Evolutionary conservation across 2,113 vertebrate genomes (phyloP), one percentile per base, ranked within the genome.

Genomic region (Carassius gibelio): DNA sequence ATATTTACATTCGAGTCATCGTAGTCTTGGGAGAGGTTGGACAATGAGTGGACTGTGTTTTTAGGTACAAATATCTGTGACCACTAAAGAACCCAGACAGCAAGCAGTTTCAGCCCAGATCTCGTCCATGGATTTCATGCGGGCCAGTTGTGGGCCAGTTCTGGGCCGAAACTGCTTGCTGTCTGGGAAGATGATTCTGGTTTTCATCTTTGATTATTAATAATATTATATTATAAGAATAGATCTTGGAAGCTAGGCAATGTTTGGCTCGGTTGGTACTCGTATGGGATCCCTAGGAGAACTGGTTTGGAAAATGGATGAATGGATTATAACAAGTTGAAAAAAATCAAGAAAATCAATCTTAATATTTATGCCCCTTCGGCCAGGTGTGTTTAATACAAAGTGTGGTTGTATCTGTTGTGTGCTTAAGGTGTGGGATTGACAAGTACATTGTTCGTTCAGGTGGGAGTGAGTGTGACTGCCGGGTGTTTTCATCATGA

Each of bases 391-490:
- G 45, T 55, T 50, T 50, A 62, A 45, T 23, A 50, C 15, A 36
- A 19, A 30, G 45, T 55, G 26, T 76, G 38, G 61, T 38, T 68
- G 78, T 23, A 26, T 66, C 13, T 19, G 59, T 68, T 81, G 62
- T 81, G 26, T 81, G 23, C 64, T 52, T 26, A 81, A 81, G 79
- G 79, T 55, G 79, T 55, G 75, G 36, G 1, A 17, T 48, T 80
- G 59, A 66, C 78, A 80, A 80, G 59, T 48, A 45, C 59, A 64
- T 80, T 45, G 36, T 64, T 62, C 38, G 1, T 23, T 42, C 36
- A 26, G n/a, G 62, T 81, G 9, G 42, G 42, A 48, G 8, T 81
- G 61, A 50, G 2, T 0, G 52, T 2, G 14, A 55, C 3, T 30
- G 57, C 14, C 57, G 8, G 7, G 59, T 80, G 59, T 64, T 80